phyloP scores from a whole-genome alignment of 2,113 vertebrate genomes.

The Dasyornis broadbenti region DNA sequence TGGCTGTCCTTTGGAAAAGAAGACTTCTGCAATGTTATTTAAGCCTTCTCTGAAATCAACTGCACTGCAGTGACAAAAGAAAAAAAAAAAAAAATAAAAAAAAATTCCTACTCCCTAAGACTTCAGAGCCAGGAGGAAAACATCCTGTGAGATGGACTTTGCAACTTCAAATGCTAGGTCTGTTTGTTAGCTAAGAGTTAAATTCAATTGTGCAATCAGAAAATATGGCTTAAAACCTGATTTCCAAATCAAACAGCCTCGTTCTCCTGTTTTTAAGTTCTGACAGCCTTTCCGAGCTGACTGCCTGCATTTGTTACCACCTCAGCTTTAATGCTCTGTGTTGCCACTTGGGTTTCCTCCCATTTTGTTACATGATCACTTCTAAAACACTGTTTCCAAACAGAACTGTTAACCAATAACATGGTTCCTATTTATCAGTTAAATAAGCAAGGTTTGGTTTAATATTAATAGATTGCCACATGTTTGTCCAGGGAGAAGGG shows the following conservation, averaged over 20 bases:
- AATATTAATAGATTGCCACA: constrained; percentile 9
- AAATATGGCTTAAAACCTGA: background rate
- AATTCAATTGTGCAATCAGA: constrained; percentile 21
- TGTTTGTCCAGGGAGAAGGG: background rate
- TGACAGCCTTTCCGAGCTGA: background rate
- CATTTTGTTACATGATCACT: background rate
- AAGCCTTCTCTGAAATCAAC: background rate
- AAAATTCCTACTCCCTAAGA: background rate
- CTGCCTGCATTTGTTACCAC: background rate
- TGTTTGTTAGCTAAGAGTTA: constrained; percentile 16
- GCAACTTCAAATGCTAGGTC: background rate
- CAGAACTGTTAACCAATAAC: background rate
- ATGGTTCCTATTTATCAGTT: background rate
- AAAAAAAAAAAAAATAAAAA: background rate
- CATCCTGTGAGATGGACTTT: background rate
- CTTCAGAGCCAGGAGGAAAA: constrained; percentile 1
- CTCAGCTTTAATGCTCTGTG: background rate
- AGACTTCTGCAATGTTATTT: constrained; percentile 31
- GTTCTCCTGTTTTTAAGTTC: background rate
- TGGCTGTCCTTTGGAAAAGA: background rate
- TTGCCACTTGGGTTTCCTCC: background rate
- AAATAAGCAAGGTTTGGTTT: constrained; percentile 1
- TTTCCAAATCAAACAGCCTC: background rate
- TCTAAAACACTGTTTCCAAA: background rate
- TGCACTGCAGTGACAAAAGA: background rate